Evolutionary conservation across 2,888 invertebrate genomes (phyloP), one percentile per base, ranked within the genome.

Genomic region (Slavum lentiscoides): DNA sequence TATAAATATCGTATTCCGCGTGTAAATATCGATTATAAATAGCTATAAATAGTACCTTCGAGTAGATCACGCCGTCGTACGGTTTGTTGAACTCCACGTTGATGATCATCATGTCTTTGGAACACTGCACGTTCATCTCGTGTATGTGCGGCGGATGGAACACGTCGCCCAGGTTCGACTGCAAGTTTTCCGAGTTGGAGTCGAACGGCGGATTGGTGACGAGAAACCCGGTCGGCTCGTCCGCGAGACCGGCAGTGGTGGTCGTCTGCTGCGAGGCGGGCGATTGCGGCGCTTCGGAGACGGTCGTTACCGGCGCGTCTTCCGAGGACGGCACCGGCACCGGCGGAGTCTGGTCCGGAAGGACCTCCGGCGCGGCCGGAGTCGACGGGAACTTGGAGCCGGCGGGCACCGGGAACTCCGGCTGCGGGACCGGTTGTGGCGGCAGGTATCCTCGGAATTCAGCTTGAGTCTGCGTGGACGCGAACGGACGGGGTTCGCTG

Each of bases 51-150:
- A 11, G 59, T 21, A 89, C 89, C 88, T 93, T 93, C 0, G 93
- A 93, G 85, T 94, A 94, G 84, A 94, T 92, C 19, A 94, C 89
- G 0, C 94, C 94, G 84, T 93, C 90, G 85, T 93, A 94, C 23
- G 87, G 88, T 83, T 91, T 89, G 86, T 93, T 93, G 86, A 94
- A 94, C 86, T 92, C 92, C 15, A 94, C 90, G 84, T 91, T 90
- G 82, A 94, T 93, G 1, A 91, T 92, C 94, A 94, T 94, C 91
- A 91, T 91, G 83, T 93, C 92, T 85, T 93, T 93, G 82, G 92
- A 91, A 84, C 94, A 94, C 84, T 92, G 89, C 0, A 94, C 94
- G 62, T 92, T 90, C 81, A 94, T 90, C 0, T 89, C 90, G 85
- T 93, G 92, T 84, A 94, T 92, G 84, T 93, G 92, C 4, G 93